phyloP scores from a whole-genome alignment of 1,140 invertebrate genomes.

The Halictus rubicundus region DNA sequence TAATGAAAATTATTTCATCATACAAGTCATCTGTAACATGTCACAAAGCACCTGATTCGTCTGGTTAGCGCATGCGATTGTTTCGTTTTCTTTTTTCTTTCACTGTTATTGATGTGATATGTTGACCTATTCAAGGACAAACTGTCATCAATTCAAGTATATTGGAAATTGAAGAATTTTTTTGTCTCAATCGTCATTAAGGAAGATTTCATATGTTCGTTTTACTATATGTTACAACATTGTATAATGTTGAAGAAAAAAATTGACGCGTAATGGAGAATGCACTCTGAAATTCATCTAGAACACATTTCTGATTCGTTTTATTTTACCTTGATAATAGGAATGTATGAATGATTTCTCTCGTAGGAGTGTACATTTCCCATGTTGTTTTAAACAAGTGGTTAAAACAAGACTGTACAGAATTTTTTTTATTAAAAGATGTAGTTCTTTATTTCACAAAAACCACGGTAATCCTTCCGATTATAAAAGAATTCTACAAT shows the following conservation, averaged over 20 bases:
- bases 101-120: conserved; percentile 34
- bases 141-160: conserved; percentile 20
- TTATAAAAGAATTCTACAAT: conserved; percentile 35
- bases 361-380: background rate
- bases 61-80: conserved; percentile 46
- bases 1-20: conserved; percentile 60
- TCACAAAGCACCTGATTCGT: conserved; percentile 61
- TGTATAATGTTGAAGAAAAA: background rate
- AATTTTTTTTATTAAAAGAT: background rate
- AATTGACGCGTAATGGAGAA: background rate
- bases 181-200: background rate
- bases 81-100: conserved; percentile 32
- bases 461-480: background rate
- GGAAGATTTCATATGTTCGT: background rate
- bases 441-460: background rate
- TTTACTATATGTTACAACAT: conserved; percentile 1
- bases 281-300: background rate
- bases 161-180: conserved; percentile 47
- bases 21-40: conserved; percentile 52
- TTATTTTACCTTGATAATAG: background rate
- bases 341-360: background rate
- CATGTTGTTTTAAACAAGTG: background rate
- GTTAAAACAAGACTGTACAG: background rate
- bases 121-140: conserved; percentile 41
- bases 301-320: too few relatives aligned